These are phyloP conservation scores for Drosophila sechellia DNA, from an alignment of 1,140 invertebrate genomes.

Conservation along the genomic window DNA sequence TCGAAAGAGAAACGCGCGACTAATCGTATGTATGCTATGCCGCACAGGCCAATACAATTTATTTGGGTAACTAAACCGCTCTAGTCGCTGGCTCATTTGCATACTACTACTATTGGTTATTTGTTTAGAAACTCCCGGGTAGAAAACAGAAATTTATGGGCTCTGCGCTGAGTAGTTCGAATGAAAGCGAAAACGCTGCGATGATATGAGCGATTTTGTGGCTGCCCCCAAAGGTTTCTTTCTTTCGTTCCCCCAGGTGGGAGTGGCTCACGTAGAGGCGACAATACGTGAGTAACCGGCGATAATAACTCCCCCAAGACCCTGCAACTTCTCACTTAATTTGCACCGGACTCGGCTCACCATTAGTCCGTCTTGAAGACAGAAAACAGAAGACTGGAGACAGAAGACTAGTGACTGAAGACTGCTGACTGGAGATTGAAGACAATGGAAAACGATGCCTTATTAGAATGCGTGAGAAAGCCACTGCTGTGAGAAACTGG, in stretches of 20 bases:
- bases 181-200: slow-evolving; percentile 71
- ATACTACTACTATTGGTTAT: slow-evolving; percentile 62
- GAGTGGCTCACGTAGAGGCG: slow-evolving; percentile 59
- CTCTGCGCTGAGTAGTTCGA: slow-evolving; percentile 39
- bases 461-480: slow-evolving; percentile 67
- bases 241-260: background rate
- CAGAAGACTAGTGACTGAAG: no score
- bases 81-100: slow-evolving; percentile 62
- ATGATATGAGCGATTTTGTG: slow-evolving; percentile 60
- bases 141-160: slow-evolving; percentile 58
- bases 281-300: slow-evolving; percentile 35
- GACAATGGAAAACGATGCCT: slow-evolving; percentile 73
- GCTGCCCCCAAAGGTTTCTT: slow-evolving; percentile 8
- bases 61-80: slow-evolving; percentile 76
- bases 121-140: slow-evolving; percentile 47
- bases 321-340: slow-evolving; percentile 74
- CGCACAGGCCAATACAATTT: slow-evolving; percentile 64
- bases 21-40: slow-evolving; percentile 62
- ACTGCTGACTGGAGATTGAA: slow-evolving; percentile 7
- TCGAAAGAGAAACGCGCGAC: slow-evolving; percentile 79
- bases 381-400: no score
- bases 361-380: no score
- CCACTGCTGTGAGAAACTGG: slow-evolving; percentile 42
- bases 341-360: slow-evolving; percentile 34
- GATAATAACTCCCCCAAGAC: slow-evolving; percentile 36